Conservation (phyloP, 2,113 vertebrate species). For the Lycocorax pyrrhopterus region DNA sequence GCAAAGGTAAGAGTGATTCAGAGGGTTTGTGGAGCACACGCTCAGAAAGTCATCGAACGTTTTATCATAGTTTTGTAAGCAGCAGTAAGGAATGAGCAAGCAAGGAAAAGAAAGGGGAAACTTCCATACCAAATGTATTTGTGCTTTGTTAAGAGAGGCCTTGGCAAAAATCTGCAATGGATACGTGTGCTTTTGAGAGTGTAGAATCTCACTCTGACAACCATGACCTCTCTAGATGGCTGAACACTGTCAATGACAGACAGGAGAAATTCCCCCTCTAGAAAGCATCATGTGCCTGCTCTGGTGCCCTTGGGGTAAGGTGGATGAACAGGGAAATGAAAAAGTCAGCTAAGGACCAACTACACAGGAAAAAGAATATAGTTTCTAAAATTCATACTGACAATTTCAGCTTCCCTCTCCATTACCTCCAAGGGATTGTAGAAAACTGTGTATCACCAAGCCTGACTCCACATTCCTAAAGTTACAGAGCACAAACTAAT, state of each 20-base stretch:
- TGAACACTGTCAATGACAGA: not conserved
- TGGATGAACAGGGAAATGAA: not conserved
- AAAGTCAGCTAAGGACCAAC: not conserved
- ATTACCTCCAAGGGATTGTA: not conserved
- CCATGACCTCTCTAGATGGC: not conserved
- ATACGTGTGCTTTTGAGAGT: not conserved
- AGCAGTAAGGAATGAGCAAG: not conserved
- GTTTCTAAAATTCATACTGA: not conserved
- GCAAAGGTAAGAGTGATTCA: not conserved
- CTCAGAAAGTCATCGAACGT: not conserved
- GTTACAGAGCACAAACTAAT: not conserved
- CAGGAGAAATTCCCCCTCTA: not conserved
- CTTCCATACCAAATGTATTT: not conserved
- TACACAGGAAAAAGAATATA: not conserved
- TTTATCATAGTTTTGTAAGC: not conserved
- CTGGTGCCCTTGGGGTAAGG: not conserved
- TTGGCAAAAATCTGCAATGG: not conserved
- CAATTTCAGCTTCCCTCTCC: not conserved
- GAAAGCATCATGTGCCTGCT: not conserved
- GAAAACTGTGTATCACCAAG: not conserved
- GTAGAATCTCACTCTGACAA: not conserved
- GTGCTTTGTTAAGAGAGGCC: not conserved
- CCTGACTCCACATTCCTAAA: not conserved
- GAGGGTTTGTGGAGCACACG: not conserved
- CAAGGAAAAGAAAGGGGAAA: not conserved